phyloP scores from a whole-genome alignment of 23 tunicate genomes.

The Botrylloides violaceus region DNA sequence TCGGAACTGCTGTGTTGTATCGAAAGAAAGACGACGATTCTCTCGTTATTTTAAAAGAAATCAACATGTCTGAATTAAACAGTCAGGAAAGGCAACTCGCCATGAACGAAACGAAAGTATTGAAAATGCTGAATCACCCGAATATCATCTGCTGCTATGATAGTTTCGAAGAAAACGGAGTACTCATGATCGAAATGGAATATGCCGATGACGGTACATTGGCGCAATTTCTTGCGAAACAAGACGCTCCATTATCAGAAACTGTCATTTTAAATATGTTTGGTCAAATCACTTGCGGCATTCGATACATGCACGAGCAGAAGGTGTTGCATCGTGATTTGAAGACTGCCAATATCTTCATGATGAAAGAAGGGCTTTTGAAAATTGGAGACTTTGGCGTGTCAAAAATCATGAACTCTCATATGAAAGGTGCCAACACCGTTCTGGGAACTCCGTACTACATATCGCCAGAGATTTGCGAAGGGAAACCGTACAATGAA shows the following conservation, averaged over 20 bases:
- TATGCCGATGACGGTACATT: constrained; percentile 93
- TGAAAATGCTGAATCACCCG: constrained; percentile 84
- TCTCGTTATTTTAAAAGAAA: constrained; percentile 85
- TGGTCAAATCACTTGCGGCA: constrained; percentile 65
- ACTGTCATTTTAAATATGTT: constrained; percentile 50
- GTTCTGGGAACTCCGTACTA: constrained; percentile 92
- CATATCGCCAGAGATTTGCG: constrained; percentile 95
- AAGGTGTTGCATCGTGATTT: constrained; percentile 81
- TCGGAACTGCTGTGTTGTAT: constrained; percentile 88
- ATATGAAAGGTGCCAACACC: constrained; percentile 58
- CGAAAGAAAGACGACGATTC: constrained; percentile 93
- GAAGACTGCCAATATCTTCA: constrained; percentile 90
- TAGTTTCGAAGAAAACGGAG: constrained; percentile 88
- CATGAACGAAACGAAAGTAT: constrained; percentile 80
- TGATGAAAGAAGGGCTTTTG: constrained; percentile 60
- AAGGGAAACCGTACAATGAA: constrained; percentile 80
- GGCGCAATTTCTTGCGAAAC: constrained; percentile 67
- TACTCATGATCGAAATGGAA: constrained; percentile 96
- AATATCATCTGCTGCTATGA: constrained; percentile 90
- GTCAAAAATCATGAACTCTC: constrained; percentile 69
- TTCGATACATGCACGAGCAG: constrained; percentile 80
- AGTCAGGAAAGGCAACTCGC: constrained; percentile 79
- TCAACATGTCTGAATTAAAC: constrained; percentile 89
- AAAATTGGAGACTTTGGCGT: constrained; percentile 94
- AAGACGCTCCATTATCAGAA: constrained; percentile 63